Evolutionary conservation across 2,888 invertebrate genomes (phyloP).

Genomic region (Lingula anatina): DNA sequence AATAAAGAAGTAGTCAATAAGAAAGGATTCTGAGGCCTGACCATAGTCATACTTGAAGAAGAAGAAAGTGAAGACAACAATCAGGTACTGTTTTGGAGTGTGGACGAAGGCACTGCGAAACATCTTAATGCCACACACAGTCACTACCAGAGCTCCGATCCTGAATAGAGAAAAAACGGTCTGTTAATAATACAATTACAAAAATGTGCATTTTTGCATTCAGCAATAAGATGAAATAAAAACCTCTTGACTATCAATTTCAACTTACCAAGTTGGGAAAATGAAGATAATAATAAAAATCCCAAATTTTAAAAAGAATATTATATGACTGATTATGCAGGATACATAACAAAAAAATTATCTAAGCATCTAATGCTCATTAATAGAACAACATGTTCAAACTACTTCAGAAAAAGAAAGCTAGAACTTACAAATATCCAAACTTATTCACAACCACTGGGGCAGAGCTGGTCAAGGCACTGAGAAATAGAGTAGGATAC

Average conservation of each 20-base stretch:
- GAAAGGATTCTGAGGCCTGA: slow-evolving; percentile 75
- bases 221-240: not conserved
- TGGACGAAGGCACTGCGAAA: slow-evolving; percentile 87
- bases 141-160: slow-evolving; percentile 75
- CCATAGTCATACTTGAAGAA: slow-evolving; percentile 78
- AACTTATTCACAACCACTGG: slow-evolving; percentile 71
- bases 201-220: too few relatives aligned
- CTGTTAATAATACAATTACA: not conserved
- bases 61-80: slow-evolving; percentile 82
- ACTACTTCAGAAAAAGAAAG: too few relatives aligned
- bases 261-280: not conserved
- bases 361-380: too few relatives aligned
- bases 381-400: too few relatives aligned
- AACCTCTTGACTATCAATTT: not conserved
- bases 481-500: slow-evolving; percentile 85
- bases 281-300: not conserved
- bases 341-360: slow-evolving; percentile 1
- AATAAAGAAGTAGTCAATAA: slow-evolving; percentile 88
- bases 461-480: slow-evolving; percentile 81
- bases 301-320: not conserved
- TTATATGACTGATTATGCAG: not conserved
- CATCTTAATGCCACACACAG: slow-evolving; percentile 80
- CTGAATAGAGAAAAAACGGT: slow-evolving; percentile 30
- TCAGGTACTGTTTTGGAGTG: slow-evolving; percentile 84
- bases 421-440: slow-evolving; percentile 58